Evolutionary conservation across 2,888 invertebrate genomes (phyloP).

Genomic region (Ptychoptera albimana): DNA sequence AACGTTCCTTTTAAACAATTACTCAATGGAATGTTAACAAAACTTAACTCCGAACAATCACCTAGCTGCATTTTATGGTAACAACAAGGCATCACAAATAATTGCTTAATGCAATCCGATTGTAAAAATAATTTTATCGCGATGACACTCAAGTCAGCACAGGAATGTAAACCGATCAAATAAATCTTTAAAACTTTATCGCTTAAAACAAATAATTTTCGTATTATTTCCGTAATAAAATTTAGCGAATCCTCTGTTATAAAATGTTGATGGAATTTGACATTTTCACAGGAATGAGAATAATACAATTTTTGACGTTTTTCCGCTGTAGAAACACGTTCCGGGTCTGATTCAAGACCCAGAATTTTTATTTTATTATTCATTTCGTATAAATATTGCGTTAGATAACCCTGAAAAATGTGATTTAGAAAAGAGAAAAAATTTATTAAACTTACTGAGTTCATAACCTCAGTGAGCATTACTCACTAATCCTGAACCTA

Average conservation of each 20-base stretch:
- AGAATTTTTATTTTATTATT: constrained; percentile 40
- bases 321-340: constrained; percentile 39
- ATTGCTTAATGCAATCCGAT: constrained; percentile 35
- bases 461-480: no score
- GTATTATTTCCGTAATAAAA: constrained; percentile 30
- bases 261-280: constrained; percentile 42
- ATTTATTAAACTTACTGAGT: no score
- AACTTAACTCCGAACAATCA: constrained; percentile 22
- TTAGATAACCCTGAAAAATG: constrained; percentile 50
- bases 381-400: constrained; percentile 42
- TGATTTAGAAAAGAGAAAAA: constrained; percentile 2
- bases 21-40: constrained; percentile 53
- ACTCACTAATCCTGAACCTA: constrained; percentile 57
- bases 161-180: constrained; percentile 56
- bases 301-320: constrained; percentile 39
- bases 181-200: constrained; percentile 15
- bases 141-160: constrained; percentile 56
- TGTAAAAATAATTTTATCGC: constrained; percentile 47
- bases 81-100: constrained; percentile 63
- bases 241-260: constrained; percentile 35
- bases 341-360: constrained; percentile 47
- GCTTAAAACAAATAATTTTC: constrained; percentile 16
- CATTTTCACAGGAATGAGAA: constrained; percentile 32
- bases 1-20: constrained; percentile 29
- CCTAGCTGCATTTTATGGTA: constrained; percentile 49